These are phyloP conservation scores for Eriosoma lanigerum DNA, from an alignment of 1,140 invertebrate genomes.

Conservation along the genomic window DNA sequence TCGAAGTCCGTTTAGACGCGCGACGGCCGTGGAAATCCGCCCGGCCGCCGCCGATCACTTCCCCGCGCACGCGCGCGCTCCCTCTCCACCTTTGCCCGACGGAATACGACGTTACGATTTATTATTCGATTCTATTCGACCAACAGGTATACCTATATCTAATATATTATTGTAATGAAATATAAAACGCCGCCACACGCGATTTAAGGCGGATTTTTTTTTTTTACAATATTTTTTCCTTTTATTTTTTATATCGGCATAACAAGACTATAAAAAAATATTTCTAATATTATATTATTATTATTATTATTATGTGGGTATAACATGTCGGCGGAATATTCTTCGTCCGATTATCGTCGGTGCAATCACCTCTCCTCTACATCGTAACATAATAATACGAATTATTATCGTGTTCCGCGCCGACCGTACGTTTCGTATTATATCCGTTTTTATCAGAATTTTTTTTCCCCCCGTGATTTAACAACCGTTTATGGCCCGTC, in stretches of 20 bases:
- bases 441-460: too few relatives aligned
- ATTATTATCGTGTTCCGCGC: too few relatives aligned
- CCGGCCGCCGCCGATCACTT: too few relatives aligned
- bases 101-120: too few relatives aligned
- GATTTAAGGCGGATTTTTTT: slow-evolving; percentile 23
- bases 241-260: neutral
- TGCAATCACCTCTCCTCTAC: neutral
- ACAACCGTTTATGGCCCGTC: neutral
- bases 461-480: too few relatives aligned
- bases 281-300: too few relatives aligned
- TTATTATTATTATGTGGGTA: neutral
- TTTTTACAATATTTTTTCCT: neutral
- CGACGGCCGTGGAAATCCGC: slow-evolving; percentile 3
- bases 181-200: neutral
- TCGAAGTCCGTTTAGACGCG: neutral
- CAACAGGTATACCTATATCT: too few relatives aligned
- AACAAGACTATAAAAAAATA: too few relatives aligned
- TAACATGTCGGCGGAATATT: slow-evolving; percentile 15
- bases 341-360: slow-evolving; percentile 28
- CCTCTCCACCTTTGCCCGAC: neutral
- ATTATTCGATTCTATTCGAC: too few relatives aligned
- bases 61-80: neutral
- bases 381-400: too few relatives aligned
- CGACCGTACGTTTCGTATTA: too few relatives aligned
- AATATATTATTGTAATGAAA: neutral